Conservation (phyloP, 2,113 vertebrate species). For the Oreochromis tanganicae region DNA sequence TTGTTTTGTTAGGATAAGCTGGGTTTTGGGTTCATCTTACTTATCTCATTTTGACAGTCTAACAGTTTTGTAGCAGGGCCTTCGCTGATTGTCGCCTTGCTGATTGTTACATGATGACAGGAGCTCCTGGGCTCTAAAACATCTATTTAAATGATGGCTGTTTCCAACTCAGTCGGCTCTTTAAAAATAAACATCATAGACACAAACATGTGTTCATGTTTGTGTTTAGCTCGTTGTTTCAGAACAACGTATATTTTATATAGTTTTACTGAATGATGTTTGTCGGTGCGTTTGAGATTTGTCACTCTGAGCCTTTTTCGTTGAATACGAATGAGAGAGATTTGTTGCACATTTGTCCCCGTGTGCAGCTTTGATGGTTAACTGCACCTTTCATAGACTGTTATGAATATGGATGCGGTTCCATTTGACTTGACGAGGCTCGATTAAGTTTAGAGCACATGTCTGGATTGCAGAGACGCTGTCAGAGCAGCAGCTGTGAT, state of each 20-base stretch:
- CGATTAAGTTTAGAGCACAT: neutral
- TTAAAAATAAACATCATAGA: neutral
- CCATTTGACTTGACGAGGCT: neutral
- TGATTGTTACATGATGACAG: neutral
- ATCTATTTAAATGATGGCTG: neutral
- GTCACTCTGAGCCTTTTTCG: neutral
- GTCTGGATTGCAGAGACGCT: neutral
- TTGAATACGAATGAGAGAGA: neutral
- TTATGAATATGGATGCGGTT: neutral
- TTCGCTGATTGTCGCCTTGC: neutral
- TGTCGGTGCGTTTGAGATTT: neutral
- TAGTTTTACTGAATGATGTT: neutral
- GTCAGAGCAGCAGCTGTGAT: neutral
- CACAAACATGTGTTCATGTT: neutral
- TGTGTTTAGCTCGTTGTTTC: neutral
- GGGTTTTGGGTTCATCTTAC: neutral
- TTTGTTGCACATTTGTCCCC: neutral
- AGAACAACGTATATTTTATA: neutral
- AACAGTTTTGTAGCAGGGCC: neutral
- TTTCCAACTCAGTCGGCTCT: neutral
- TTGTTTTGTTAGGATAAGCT: neutral
- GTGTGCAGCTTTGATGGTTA: neutral
- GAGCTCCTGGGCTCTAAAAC: neutral
- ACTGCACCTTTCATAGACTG: neutral
- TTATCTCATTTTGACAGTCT: neutral